phyloP scores from a whole-genome alignment of 1,140 invertebrate species.

The Lordiphosa mommai region DNA sequence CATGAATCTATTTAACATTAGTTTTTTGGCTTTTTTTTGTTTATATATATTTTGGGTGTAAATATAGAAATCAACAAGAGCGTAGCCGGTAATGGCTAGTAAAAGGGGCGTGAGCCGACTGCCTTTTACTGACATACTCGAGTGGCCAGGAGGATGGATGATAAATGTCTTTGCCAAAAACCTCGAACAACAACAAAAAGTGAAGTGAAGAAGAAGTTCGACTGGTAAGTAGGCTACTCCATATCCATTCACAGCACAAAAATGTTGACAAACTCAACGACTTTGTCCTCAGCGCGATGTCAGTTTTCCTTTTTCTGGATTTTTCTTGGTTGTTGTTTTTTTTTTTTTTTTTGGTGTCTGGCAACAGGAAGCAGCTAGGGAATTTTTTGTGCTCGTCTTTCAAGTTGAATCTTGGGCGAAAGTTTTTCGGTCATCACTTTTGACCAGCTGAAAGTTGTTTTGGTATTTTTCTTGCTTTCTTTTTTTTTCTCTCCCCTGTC shows the following conservation, averaged over 20 bases:
- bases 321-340: conserved; percentile 33
- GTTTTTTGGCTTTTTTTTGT: neutral
- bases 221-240: conserved; percentile 42
- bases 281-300: conserved; percentile 61
- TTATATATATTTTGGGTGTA: conserved; percentile 47
- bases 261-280: conserved; percentile 73
- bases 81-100: conserved; percentile 1
- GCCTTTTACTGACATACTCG: conserved; percentile 68
- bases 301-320: conserved; percentile 36
- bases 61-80: conserved; percentile 65
- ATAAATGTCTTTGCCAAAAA: conserved; percentile 72
- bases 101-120: conserved; percentile 13
- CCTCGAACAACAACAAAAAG: conserved; percentile 41
- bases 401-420: conserved; percentile 42
- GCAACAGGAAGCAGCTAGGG: conserved; percentile 18
- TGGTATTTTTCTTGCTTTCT: conserved; percentile 23
- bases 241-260: conserved; percentile 31
- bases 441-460: conserved; percentile 64
- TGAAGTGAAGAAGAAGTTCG: neutral
- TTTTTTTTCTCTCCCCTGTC: conserved; percentile 26
- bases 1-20: conserved; percentile 71
- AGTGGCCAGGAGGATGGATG: conserved; percentile 44
- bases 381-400: conserved; percentile 40
- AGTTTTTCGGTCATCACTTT: conserved; percentile 50
- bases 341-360: neutral